Conservation (phyloP, 1,140 invertebrate genomes). For the Telenomus remus region DNA sequence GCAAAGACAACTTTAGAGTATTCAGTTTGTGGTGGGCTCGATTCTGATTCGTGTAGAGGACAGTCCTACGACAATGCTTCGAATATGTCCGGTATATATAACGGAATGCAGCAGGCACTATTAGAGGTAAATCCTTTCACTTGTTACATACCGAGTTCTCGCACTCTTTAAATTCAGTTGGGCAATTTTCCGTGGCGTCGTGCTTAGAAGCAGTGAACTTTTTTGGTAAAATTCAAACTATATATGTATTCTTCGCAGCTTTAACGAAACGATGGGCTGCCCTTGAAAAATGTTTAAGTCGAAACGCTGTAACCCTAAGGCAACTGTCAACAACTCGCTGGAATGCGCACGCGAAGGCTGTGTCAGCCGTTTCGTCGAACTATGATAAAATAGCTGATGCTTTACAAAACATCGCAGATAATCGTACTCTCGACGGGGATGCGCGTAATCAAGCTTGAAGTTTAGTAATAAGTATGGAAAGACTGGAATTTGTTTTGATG, state of each 20-base stretch:
- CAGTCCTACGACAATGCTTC: slow-evolving; percentile 22
- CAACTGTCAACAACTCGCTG: not conserved
- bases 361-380: not conserved
- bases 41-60: slow-evolving; percentile 8
- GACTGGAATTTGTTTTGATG: too few relatives aligned
- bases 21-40: not conserved
- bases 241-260: slow-evolving; percentile 24
- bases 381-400: slow-evolving; percentile 8
- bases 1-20: slow-evolving; percentile 12
- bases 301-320: slow-evolving; percentile 1
- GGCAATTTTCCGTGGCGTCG: too few relatives aligned
- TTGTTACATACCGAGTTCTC: not conserved
- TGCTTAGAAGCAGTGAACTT: slow-evolving; percentile 11
- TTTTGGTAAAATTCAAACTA: slow-evolving; percentile 15
- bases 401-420: not conserved
- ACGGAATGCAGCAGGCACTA: slow-evolving; percentile 4
- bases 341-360: not conserved
- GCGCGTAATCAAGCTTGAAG: not conserved
- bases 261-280: slow-evolving; percentile 16
- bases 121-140: slow-evolving; percentile 5
- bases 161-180: too few relatives aligned
- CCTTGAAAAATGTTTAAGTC: not conserved
- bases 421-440: not conserved
- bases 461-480: too few relatives aligned
- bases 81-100: slow-evolving; percentile 18